Conservation (phyloP, 1,140 invertebrate genomes). For the Cheumatopsyche charites region DNA sequence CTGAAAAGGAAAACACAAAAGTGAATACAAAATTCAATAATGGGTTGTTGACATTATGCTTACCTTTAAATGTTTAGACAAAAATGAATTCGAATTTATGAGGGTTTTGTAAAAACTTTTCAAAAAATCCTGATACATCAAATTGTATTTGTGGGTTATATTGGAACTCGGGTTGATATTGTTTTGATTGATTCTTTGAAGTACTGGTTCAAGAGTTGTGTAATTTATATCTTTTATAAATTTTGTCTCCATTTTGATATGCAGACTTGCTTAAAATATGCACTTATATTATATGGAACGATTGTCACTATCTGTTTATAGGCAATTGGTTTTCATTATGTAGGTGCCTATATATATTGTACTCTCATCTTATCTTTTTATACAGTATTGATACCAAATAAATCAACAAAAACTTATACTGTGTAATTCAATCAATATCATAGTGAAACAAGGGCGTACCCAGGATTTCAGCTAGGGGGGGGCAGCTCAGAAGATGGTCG, state of each 20-base stretch:
- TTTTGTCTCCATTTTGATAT: not conserved
- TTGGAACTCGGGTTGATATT: slow-evolving; percentile 1
- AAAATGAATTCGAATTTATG: not conserved
- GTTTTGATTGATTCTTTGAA: slow-evolving; percentile 2
- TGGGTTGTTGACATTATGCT: not conserved
- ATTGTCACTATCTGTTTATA: no score
- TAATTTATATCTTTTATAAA: slow-evolving; percentile 1
- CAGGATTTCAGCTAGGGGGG: no score
- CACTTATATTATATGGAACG: no score
- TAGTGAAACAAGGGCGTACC: no score
- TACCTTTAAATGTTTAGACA: not conserved
- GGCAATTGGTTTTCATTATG: no score
- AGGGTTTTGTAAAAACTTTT: not conserved
- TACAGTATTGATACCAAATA: no score
- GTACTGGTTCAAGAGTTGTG: not conserved
- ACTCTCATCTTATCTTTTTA: no score
- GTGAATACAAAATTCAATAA: not conserved
- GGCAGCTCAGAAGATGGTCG: no score
- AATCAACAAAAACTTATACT: no score
- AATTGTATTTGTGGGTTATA: not conserved
- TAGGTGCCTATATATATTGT: no score
- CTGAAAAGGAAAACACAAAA: not conserved
- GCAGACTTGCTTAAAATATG: not conserved
- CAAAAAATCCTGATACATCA: not conserved
- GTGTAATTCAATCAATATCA: no score